These are phyloP conservation scores for Eunapius fragilis DNA, from an alignment of 37 sponge, comb jelly and placozoan species.

Conservation along the genomic window DNA sequence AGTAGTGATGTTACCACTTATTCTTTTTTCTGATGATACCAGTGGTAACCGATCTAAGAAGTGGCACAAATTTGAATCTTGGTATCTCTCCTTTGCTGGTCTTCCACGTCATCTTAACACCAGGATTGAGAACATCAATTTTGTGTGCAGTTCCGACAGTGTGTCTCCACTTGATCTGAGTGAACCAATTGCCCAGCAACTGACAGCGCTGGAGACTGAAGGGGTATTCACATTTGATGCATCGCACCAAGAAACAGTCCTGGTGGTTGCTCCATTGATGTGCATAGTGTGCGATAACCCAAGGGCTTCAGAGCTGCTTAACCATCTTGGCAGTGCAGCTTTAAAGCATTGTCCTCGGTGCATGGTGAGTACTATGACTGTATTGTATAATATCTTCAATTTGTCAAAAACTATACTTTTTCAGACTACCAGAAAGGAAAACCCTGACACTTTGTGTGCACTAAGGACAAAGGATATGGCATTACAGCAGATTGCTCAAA, in stretches of 20 bases:
- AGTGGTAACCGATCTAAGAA: constrained; percentile 20
- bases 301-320: background rate
- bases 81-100: constrained; percentile 23
- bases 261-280: background rate
- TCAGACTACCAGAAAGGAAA: background rate
- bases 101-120: background rate
- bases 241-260: background rate
- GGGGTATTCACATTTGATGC: background rate
- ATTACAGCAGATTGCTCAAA: no score
- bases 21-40: constrained; percentile 17
- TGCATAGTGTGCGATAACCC: background rate
- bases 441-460: background rate
- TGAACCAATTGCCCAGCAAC: background rate
- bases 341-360: background rate
- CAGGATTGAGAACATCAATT: background rate
- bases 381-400: background rate
- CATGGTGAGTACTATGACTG: background rate
- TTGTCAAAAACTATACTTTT: background rate
- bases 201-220: background rate
- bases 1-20: constrained; percentile 7
- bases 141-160: background rate
- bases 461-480: background rate
- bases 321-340: background rate
- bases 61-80: constrained; percentile 20
- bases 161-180: background rate